Base-by-base conservation (phyloP, 2,797 vertebrate species). In the Menidia menidia region DNA sequence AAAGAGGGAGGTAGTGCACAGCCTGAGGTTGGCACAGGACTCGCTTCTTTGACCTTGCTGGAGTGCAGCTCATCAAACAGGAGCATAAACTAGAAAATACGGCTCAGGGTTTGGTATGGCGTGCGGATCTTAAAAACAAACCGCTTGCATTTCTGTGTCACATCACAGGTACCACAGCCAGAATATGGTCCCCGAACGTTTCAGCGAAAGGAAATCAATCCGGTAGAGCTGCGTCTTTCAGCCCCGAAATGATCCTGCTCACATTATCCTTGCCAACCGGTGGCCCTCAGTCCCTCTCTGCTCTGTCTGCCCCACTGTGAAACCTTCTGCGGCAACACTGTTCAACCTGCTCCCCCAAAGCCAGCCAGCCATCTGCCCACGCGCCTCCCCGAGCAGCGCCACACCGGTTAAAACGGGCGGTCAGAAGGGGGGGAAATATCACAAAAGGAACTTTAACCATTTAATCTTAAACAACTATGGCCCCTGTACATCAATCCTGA, bases 31-130 rank as follows among this genome's bases (percentile, higher is more conserved):
- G 71, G 78, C 75, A 60, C 19, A 72, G 75, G 73, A 87, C 55
- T 88, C 77, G 57, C 68, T 75, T 31, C 33, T 79, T 75, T 90
- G 89, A 90, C 91, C 86, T 92, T 86, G 86, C 42, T 71, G 79
- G 69, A 60, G 59, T 83, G 66, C n/a, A 65, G 76, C 87, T 82
- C 67, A 65, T 84, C 71, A 83, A 56, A 86, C 82, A 61, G 72
- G 64, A 85, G 71, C 79, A 75, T 83, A 64, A 83, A 55, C 32
- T 51, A 52, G 51, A 65, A 3, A 70, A 78, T 25, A 66, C 2
- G 11, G 79, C 69, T 35, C 53, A 80, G 64, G 68, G 63, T 68
- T 75, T 44, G 56, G 32, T 41, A 41, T 47, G 61, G 61, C 52
- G 73, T 50, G 35, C 9, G 68, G 54, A 76, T 47, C 71, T n/a